Evolutionary conservation across 2,113 vertebrate genomes (phyloP).

Genomic region (Corythaeola cristata): DNA sequence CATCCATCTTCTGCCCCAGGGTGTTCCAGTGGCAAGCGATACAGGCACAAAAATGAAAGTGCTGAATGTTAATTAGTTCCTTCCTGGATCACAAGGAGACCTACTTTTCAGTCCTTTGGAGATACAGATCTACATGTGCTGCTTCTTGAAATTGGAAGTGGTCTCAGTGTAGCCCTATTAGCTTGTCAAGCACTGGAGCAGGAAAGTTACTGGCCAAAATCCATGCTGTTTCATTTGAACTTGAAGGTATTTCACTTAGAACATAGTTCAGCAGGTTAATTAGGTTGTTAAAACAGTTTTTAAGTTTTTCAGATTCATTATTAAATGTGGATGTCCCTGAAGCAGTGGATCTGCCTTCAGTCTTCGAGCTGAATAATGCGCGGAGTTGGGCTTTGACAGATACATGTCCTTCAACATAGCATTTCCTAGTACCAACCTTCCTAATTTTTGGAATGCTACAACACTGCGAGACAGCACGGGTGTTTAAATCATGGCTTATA

Average conservation of each 20-base stretch:
- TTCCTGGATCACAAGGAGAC: neutral
- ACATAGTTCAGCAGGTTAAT: neutral
- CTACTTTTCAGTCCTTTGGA: neutral
- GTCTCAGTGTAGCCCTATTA: neutral
- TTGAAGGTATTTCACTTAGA: neutral
- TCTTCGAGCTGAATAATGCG: neutral
- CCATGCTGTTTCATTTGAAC: neutral
- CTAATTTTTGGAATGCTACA: neutral
- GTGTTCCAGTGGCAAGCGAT: neutral
- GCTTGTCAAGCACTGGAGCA: neutral
- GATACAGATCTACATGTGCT: neutral
- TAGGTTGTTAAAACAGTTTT: neutral
- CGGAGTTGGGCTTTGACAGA: neutral
- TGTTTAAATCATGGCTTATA: neutral
- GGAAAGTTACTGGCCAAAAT: neutral
- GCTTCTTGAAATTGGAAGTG: neutral
- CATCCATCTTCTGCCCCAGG: neutral
- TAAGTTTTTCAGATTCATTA: neutral
- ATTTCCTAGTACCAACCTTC: neutral
- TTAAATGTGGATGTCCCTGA: neutral
- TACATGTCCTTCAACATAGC: neutral
- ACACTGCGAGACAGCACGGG: neutral
- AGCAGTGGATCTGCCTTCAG: neutral
- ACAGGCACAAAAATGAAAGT: neutral
- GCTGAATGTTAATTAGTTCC: neutral